phyloP scores from a whole-genome alignment of 2,113 vertebrate species.

The Mobula birostris region DNA sequence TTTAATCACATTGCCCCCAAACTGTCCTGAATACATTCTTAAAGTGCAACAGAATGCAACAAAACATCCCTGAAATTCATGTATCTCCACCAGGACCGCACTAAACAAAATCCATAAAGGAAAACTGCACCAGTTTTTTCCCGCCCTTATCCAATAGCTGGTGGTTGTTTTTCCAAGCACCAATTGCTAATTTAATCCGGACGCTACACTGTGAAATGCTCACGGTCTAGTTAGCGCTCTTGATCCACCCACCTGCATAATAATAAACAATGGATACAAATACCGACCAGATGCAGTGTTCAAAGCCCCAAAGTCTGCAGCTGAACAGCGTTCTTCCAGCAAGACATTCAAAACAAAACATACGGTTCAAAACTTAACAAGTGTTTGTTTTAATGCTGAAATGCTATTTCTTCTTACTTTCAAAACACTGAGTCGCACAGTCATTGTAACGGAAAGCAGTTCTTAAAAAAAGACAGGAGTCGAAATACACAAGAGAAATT shows the following conservation, averaged over 20 bases:
- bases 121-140: constrained; percentile 11
- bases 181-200: neutral
- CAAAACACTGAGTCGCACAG: neutral
- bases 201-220: neutral
- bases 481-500: neutral
- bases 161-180: neutral
- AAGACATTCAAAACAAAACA: neutral
- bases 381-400: neutral
- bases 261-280: constrained; percentile 26
- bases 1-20: neutral
- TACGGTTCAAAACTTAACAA: neutral
- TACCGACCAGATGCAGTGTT: neutral
- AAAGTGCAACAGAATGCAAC: neutral
- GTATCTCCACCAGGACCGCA: neutral
- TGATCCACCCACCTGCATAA: constrained; percentile 32
- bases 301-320: neutral
- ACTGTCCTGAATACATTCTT: neutral
- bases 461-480: neutral
- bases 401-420: neutral
- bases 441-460: neutral
- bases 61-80: neutral
- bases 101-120: neutral
- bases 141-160: constrained; percentile 12
- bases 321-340: neutral
- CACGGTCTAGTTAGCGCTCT: neutral